A percentile compares a stretch with the other conserved stretches of the same genome.
phyloP scores from a whole-genome alignment of 1,140 invertebrate genomes.

The Temnothorax nylanderi region DNA sequence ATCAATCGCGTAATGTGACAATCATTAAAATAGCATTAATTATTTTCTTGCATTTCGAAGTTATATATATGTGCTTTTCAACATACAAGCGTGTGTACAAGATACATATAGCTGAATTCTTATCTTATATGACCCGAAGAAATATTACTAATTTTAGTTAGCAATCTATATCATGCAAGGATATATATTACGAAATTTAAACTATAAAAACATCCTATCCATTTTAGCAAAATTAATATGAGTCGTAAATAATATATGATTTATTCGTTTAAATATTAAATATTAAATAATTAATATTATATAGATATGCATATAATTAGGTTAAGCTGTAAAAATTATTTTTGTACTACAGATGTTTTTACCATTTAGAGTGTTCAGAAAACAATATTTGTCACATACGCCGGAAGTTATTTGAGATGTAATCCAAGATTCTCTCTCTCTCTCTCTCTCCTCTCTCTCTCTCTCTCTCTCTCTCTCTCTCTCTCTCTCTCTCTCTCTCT shows the following conservation, averaged over 20 bases:
- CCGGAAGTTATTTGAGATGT: neutral
- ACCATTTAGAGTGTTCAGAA: neutral
- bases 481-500: too few species aligned
- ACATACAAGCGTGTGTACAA: neutral
- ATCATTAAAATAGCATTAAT: neutral
- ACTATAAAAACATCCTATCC: neutral
- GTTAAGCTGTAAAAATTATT: neutral
- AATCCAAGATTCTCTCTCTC: neutral
- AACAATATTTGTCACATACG: neutral
- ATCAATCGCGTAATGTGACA: neutral
- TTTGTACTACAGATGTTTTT: neutral
- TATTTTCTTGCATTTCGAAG: neutral
- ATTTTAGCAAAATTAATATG: neutral
- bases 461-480: too few species aligned
- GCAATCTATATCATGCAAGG: neutral
- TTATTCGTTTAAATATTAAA: neutral
- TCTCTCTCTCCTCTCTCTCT: too few species aligned
- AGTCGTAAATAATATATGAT: neutral
- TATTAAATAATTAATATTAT: neutral
- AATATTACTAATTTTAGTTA: neutral
- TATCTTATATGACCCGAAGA: constrained; percentile 6
- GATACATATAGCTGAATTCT: neutral
- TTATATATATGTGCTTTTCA: neutral
- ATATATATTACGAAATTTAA: constrained; percentile 23
- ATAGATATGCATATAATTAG: neutral